These are phyloP conservation scores for Brachionus plicatilis DNA, from an alignment of 1,140 invertebrate species.

Conservation along the genomic window DNA sequence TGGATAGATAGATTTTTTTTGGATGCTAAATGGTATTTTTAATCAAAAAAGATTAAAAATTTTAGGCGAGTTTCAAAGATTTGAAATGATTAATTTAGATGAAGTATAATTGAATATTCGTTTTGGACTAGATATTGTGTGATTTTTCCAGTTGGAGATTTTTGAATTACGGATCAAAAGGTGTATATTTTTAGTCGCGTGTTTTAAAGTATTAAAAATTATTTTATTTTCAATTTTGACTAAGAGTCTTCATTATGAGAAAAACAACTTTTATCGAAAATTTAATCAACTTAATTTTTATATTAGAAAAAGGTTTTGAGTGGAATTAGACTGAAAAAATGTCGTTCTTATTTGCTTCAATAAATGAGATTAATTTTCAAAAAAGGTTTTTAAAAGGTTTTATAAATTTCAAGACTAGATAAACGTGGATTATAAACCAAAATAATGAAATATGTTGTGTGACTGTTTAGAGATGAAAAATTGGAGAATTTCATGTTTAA, in stretches of 20 bases:
- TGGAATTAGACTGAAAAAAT: not conserved
- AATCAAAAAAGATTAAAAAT: not conserved
- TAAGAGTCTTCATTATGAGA: not conserved
- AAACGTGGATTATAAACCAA: not conserved
- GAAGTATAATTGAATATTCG: not conserved
- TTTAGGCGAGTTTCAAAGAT: not conserved
- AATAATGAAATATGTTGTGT: not conserved
- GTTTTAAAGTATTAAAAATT: not conserved
- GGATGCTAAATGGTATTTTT: not conserved
- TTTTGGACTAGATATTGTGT: not conserved
- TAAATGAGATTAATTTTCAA: not conserved
- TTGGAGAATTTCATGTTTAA: not conserved
- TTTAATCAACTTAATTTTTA: slow-evolving; percentile 5
- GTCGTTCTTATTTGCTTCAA: not conserved
- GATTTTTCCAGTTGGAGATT: not conserved
- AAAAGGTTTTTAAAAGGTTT: not conserved
- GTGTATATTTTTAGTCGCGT: not conserved
- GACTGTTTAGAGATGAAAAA: not conserved
- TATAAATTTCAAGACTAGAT: not conserved
- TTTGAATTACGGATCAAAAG: not conserved
- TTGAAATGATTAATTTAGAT: not conserved
- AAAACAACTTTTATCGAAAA: not conserved
- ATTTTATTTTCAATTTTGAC: not conserved
- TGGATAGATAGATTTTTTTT: not conserved
- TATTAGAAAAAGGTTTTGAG: not conserved